These are phyloP conservation scores for Amniataba percoides DNA, from an alignment of 2,797 vertebrate genomes.

Conservation along the genomic window DNA sequence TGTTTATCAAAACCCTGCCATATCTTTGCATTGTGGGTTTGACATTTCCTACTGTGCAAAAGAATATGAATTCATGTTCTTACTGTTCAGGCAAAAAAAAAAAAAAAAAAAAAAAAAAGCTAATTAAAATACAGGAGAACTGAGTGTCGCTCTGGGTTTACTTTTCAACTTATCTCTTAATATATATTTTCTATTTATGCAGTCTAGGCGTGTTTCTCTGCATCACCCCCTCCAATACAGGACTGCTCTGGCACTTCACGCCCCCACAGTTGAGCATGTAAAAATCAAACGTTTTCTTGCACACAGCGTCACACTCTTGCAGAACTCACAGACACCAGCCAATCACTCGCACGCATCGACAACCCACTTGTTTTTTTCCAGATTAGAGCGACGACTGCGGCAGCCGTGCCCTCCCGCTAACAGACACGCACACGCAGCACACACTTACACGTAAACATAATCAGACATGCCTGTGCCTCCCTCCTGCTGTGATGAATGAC, in stretches of 20 bases:
- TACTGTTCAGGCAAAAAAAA: background rate
- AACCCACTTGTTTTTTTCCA: conserved; percentile 52
- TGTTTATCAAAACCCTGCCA: background rate
- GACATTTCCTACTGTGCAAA: background rate
- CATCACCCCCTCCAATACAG: background rate
- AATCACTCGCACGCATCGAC: conserved; percentile 28
- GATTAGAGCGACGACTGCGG: conserved; percentile 50
- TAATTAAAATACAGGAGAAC: conserved; percentile 22
- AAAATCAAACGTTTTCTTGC: conserved; percentile 26
- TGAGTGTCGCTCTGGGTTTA: conserved; percentile 14
- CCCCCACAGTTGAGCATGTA: conserved; percentile 23
- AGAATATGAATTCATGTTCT: conserved; percentile 10
- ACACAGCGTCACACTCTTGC: conserved; percentile 21
- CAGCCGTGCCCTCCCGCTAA: conserved; percentile 45
- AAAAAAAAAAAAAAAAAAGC: background rate
- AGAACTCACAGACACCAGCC: conserved; percentile 40
- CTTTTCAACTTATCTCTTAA: background rate
- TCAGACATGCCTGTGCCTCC: conserved; percentile 62
- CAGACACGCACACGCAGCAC: conserved; percentile 30
- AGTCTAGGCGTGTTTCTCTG: conserved; percentile 12
- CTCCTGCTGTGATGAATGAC: conserved; percentile 78
- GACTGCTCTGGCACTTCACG: conserved; percentile 20
- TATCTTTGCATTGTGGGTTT: background rate
- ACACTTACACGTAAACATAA: conserved; percentile 57
- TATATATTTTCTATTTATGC: conserved; percentile 5